phyloP scores from a whole-genome alignment of 2,797 vertebrate species.

The Thalassophryne amazonica region DNA sequence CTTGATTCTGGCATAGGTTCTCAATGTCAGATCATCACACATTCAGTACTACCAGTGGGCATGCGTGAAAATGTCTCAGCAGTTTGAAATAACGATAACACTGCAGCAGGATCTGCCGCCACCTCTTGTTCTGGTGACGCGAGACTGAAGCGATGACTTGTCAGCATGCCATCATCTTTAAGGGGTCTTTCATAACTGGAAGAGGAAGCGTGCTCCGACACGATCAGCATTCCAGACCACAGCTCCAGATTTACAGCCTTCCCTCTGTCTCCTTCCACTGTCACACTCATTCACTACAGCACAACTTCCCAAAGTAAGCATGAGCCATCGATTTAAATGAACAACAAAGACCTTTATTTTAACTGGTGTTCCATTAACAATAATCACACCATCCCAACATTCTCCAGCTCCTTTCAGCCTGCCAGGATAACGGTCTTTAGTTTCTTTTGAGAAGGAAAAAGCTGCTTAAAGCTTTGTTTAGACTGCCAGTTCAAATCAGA shows the following conservation, averaged over 20 bases:
- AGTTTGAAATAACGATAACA: too few relatives aligned
- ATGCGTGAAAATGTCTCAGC: too few relatives aligned
- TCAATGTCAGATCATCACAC: too few relatives aligned
- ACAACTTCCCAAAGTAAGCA: conserved; percentile 11
- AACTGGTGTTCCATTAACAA: background rate
- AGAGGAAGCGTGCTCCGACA: conserved; percentile 76
- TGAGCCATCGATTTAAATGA: background rate
- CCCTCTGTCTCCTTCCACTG: conserved; percentile 35
- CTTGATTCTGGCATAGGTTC: too few relatives aligned
- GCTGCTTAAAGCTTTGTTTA: too few relatives aligned
- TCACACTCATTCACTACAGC: conserved; percentile 28
- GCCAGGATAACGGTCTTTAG: background rate
- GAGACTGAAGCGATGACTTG: conserved; percentile 37
- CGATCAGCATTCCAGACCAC: conserved; percentile 77
- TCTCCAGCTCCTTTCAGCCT: background rate
- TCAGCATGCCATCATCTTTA: conserved; percentile 56
- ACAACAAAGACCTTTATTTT: conserved; percentile 11
- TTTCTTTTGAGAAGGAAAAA: background rate
- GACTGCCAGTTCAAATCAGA: too few relatives aligned
- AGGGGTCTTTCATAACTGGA: conserved; percentile 81
- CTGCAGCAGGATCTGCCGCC: background rate
- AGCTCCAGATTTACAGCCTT: conserved; percentile 68
- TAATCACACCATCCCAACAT: background rate
- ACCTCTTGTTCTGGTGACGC: background rate
- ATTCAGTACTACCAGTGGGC: too few relatives aligned